Base-by-base conservation (phyloP, 2,888 invertebrate species). In the Parasteatoda lunata region DNA sequence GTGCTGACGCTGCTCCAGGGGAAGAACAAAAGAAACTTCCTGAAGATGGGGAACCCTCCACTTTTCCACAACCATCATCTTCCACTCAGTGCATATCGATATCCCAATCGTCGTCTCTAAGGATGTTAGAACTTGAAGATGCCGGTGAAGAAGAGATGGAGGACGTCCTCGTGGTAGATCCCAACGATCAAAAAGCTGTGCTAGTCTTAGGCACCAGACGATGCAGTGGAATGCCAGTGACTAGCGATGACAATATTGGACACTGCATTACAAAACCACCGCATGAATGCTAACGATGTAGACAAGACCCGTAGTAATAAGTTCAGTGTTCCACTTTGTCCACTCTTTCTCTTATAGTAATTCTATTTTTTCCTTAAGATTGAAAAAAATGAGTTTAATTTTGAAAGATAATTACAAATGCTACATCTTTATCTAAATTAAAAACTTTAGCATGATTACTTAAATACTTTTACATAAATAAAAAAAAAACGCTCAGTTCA, bases 281-380 rank as follows among this genome's bases (percentile, higher is more conserved):
- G 9, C 79, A 88, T 65, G 77, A 83, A 64, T 88, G 88, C 88
- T 88, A 88, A 88, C 88, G 80, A 88, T 88, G 82, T 75, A 85
- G 73, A 64, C 77, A 72, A 82, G 87, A 77, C 82, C 81, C 81
- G 59, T 69, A 79, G 82, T 78, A 70, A 75, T 65, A 71, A 52
- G 69, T 79, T 70, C 54, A 54, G 54, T 30, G 13, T 54, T 54
- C 9, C 54, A 54, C 13, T 54, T 54, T 9, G 54, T 54, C n/a
- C n/a, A n/a, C n/a, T n/a, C n/a, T n/a, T 30, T 30, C 30, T 2
- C 30, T 30, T 30, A 0, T 30, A 30, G 30, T 30, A 30, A 30
- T 30, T 30, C 30, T 30, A 30, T 30, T 30, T 30, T 30, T 30
- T 30, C 1, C 30, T 30, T 30, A 30, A 30, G 30, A 30, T 30